A percentile compares a stretch with the other conserved stretches of the same genome.
phyloP scores from a whole-genome alignment of 1,140 invertebrate species.

The Drosophila pallidifrons region DNA sequence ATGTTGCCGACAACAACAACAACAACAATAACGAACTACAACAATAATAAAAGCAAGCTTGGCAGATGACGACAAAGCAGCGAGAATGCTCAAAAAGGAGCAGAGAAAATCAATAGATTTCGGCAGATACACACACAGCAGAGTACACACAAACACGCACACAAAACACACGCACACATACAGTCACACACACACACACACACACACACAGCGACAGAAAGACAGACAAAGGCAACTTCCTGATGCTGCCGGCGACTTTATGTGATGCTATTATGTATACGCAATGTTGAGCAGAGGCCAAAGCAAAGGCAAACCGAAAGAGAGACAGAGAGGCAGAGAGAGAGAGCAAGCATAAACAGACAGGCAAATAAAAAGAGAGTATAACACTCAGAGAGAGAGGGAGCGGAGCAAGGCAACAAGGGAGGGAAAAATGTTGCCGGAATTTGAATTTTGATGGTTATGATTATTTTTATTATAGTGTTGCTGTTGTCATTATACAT shows the following conservation, averaged over 20 bases:
- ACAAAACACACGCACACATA: conserved; percentile 10
- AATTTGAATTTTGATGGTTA: conserved; percentile 76
- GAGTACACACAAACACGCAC: too few species aligned
- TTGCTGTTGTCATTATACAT: conserved; percentile 13
- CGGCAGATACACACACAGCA: conserved; percentile 66
- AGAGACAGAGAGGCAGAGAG: not conserved
- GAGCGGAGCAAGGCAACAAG: not conserved
- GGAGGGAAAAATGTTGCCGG: conserved; percentile 55
- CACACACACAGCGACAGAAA: not conserved
- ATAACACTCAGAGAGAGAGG: not conserved
- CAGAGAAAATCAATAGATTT: conserved; percentile 76
- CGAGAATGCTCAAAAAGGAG: conserved; percentile 45
- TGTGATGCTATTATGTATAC: conserved; percentile 45
- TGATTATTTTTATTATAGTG: conserved; percentile 34
- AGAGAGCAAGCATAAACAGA: not conserved
- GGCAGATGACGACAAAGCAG: conserved; percentile 40
- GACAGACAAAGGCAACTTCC: conserved; percentile 43
- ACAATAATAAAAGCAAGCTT: conserved; percentile 12
- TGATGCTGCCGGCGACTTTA: conserved; percentile 55
- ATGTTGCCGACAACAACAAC: conserved; percentile 25
- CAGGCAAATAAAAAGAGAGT: not conserved
- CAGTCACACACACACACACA: not conserved
- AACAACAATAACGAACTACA: conserved; percentile 15
- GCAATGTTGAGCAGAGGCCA: conserved; percentile 34
- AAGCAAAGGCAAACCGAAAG: not conserved